A percentile compares a stretch with the other conserved stretches of the same genome.
Conservation (phyloP, 1,140 invertebrate genomes). For the Bombyx mandarina region DNA sequence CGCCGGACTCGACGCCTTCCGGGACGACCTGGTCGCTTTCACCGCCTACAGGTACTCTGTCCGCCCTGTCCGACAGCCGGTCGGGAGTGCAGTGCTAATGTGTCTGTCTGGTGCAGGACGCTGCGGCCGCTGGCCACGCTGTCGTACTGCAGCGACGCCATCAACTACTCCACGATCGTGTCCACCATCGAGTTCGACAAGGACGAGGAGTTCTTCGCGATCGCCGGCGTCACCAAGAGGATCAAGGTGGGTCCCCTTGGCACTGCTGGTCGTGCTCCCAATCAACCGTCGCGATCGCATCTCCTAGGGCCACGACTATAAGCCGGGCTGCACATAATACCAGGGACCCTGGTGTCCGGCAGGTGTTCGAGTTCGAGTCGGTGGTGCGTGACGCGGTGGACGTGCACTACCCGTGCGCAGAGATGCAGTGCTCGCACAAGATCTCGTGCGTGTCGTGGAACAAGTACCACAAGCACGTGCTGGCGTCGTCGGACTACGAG, state of each 20-base stretch:
- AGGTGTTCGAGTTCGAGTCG: constrained; percentile 90
- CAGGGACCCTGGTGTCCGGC: constrained; percentile 96
- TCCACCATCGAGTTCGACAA: constrained; percentile 98
- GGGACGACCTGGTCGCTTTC: constrained; percentile 91
- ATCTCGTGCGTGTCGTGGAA: constrained; percentile 97
- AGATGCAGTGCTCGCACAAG: constrained; percentile 95
- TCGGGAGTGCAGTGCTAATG: background rate
- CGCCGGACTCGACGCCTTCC: constrained; percentile 82
- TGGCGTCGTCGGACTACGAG: constrained; percentile 97
- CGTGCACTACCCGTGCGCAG: constrained; percentile 92
- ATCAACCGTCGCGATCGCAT: too few species aligned
- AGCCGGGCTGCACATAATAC: constrained; percentile 94
- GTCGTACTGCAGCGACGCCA: constrained; percentile 91
- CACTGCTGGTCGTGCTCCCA: background rate
- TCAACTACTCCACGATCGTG: constrained; percentile 92
- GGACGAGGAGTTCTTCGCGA: constrained; percentile 96
- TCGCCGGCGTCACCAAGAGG: constrained; percentile 95
- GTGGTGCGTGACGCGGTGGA: constrained; percentile 89
- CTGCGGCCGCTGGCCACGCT: constrained; percentile 88
- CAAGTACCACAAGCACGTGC: constrained; percentile 89
- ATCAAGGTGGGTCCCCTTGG: constrained; percentile 76
- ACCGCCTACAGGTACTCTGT: constrained; percentile 78
- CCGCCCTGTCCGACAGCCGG: background rate
- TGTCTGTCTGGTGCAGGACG: constrained; percentile 33
- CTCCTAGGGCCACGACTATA: too few species aligned